Percentiles rank a stretch among this genome's conserved stretches.
Conservation (phyloP, 2,113 vertebrate species). For the Rhea americana region DNA sequence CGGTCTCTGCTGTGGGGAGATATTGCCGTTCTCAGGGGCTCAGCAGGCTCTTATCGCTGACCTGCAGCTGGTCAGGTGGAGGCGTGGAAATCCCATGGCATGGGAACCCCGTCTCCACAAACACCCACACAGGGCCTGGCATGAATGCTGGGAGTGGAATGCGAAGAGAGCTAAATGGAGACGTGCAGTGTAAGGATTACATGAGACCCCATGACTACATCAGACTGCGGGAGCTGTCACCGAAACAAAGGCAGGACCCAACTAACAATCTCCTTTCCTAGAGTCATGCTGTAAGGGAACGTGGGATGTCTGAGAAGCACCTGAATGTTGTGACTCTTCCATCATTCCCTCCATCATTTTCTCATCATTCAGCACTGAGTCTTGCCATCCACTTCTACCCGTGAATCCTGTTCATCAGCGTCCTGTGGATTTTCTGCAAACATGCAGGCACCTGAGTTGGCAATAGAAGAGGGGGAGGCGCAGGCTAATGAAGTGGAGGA, state of each 20-base stretch:
- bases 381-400: background rate
- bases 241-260: background rate
- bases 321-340: background rate
- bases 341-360: background rate
- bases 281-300: background rate
- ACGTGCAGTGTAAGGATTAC: background rate
- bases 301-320: background rate
- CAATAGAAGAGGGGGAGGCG: background rate
- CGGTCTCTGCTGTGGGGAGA: background rate
- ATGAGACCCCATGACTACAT: fast-evolving
- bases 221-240: background rate
- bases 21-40: background rate
- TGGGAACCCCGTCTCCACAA: background rate
- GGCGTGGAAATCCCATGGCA: background rate
- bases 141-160: background rate
- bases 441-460: background rate
- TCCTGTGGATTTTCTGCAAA: background rate
- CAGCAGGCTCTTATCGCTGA: conserved; percentile 7
- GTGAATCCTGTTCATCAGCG: background rate
- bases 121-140: background rate
- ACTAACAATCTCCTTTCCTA: background rate
- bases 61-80: background rate
- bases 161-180: background rate
- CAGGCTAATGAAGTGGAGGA: background rate
- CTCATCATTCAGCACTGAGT: background rate